Evolutionary conservation across 2,888 invertebrate species (phyloP).

Genomic region (Cerastis rubricosa): DNA sequence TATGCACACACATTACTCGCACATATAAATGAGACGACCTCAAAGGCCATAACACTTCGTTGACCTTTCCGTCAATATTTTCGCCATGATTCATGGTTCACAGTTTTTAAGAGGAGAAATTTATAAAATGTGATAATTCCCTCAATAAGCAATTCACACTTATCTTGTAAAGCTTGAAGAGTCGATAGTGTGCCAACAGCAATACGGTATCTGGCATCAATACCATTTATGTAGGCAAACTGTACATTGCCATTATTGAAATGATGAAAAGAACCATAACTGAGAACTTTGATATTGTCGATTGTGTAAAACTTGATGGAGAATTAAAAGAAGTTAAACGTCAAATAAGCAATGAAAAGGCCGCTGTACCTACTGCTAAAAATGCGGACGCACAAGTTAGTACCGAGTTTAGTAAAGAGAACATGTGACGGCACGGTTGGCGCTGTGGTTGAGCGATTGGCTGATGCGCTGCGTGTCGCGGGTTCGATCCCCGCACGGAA

Average conservation of each 20-base stretch:
- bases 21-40: constrained; percentile 15
- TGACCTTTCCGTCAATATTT: constrained; percentile 49
- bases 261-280: constrained; percentile 8
- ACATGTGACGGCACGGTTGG: too few species aligned
- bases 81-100: constrained; percentile 56
- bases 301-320: neutral
- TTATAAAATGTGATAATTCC: constrained; percentile 42
- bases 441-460: too few species aligned
- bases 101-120: constrained; percentile 47
- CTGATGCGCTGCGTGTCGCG: too few species aligned
- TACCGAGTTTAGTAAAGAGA: neutral
- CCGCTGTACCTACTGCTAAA: neutral
- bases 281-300: neutral
- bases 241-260: constrained; percentile 43
- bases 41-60: constrained; percentile 20
- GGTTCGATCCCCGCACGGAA: too few species aligned
- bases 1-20: constrained; percentile 4
- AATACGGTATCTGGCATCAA: constrained; percentile 48
- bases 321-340: neutral
- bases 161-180: constrained; percentile 46
- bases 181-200: constrained; percentile 50
- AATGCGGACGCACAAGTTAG: neutral
- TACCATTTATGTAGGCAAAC: constrained; percentile 46
- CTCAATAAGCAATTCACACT: constrained; percentile 54
- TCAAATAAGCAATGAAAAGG: neutral